A percentile compares a stretch with the other conserved stretches of the same genome.
Evolutionary conservation across 2,797 vertebrate genomes (phyloP).

Genomic region (Urocyon cinereoargenteus): DNA sequence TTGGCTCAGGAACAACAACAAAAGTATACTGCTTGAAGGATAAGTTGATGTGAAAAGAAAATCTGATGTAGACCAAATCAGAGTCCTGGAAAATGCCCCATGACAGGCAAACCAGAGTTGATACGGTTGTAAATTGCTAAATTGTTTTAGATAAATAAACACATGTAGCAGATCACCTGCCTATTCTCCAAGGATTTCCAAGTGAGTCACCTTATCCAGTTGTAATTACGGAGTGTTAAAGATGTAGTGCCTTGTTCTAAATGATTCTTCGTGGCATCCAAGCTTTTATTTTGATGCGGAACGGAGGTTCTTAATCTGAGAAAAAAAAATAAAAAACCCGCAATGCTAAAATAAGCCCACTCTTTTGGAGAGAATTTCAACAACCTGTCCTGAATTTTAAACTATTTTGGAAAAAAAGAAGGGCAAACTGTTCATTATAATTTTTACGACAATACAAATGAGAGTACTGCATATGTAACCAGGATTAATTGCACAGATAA

Average conservation of each 20-base stretch:
- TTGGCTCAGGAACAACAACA: conserved; percentile 68
- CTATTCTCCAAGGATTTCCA: conserved; percentile 74
- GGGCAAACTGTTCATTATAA: conserved; percentile 80
- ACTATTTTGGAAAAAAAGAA: conserved; percentile 73
- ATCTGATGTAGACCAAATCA: conserved; percentile 71
- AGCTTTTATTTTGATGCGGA: conserved; percentile 81
- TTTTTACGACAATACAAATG: conserved; percentile 79
- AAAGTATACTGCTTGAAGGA: conserved; percentile 56
- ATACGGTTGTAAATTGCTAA: conserved; percentile 79
- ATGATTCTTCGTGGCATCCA: conserved; percentile 68
- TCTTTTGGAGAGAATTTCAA: conserved; percentile 81
- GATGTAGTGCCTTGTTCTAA: conserved; percentile 64
- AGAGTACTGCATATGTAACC: conserved; percentile 75
- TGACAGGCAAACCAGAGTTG: conserved; percentile 65
- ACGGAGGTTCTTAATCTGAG: conserved; percentile 74
- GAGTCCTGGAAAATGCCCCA: conserved; percentile 77
- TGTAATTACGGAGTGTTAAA: conserved; percentile 77
- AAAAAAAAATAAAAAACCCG: conserved; percentile 56
- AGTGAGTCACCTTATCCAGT: conserved; percentile 52
- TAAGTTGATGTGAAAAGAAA: conserved; percentile 64
- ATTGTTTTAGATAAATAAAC: conserved; percentile 82
- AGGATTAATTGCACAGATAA: conserved; percentile 82
- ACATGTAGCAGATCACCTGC: conserved; percentile 82
- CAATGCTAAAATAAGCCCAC: conserved; percentile 78
- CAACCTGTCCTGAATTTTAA: conserved; percentile 83